Percentiles rank a stretch among this genome's conserved stretches.
These are phyloP conservation scores for Gambusia holbrooki DNA, from an alignment of 2,113 vertebrate genomes.

Conservation along the genomic window DNA sequence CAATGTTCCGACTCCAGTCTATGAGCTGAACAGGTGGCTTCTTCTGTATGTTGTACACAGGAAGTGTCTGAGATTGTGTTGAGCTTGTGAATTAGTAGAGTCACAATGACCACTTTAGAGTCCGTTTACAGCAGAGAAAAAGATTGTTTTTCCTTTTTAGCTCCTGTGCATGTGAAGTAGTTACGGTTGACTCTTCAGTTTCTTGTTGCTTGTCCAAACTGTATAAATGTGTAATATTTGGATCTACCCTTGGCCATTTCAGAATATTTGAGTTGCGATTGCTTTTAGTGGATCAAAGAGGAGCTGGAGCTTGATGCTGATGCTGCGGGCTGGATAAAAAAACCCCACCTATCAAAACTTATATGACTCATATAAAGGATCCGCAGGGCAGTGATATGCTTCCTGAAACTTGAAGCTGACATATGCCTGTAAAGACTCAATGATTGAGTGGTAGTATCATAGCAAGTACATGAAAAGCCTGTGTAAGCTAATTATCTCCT, in stretches of 20 bases:
- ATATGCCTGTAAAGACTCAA: slow-evolving; percentile 39
- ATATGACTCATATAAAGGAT: slow-evolving; percentile 44
- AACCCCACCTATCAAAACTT: background rate
- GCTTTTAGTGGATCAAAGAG: slow-evolving; percentile 27
- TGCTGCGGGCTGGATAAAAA: slow-evolving; percentile 48
- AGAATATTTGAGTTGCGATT: slow-evolving; percentile 21
- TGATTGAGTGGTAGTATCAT: slow-evolving; percentile 25
- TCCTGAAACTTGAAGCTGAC: slow-evolving; percentile 59
- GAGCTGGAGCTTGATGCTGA: slow-evolving; percentile 28
- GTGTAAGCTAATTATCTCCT: slow-evolving; percentile 16
- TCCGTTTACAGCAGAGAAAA: background rate
- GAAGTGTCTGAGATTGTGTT: slow-evolving; percentile 23
- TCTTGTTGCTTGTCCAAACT: too few species aligned
- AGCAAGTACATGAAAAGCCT: slow-evolving; percentile 18
- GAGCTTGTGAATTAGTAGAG: slow-evolving; percentile 12
- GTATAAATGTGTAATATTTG: background rate
- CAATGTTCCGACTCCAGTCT: slow-evolving; percentile 47
- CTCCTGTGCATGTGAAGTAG: too few species aligned
- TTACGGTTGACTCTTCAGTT: too few species aligned
- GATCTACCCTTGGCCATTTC: background rate
- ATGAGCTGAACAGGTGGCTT: slow-evolving; percentile 66
- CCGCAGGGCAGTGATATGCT: slow-evolving; percentile 39
- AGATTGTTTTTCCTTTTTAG: background rate
- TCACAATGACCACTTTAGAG: background rate
- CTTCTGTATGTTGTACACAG: slow-evolving; percentile 20